phyloP scores from a whole-genome alignment of 1,140 invertebrate species.

The Batillaria attramentaria region DNA sequence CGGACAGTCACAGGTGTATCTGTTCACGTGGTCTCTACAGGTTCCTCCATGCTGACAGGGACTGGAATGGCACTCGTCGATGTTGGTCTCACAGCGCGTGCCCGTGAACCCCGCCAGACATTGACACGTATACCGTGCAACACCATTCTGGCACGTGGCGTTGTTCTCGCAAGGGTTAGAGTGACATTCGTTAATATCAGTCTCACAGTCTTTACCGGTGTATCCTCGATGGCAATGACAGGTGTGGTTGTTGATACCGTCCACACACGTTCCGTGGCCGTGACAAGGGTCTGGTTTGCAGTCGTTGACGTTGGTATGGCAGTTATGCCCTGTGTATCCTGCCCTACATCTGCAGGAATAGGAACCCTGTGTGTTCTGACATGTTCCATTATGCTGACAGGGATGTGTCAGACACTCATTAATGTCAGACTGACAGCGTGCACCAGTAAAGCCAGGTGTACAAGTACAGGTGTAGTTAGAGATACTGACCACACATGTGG shows the following conservation, averaged over 20 bases:
- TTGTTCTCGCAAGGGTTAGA: constrained; percentile 55
- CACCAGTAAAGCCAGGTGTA: constrained; percentile 80
- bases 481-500: constrained; percentile 40
- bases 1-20: no score
- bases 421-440: constrained; percentile 82
- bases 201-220: constrained; percentile 45
- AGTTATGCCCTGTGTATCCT: no score
- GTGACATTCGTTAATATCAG: constrained; percentile 53
- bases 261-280: constrained; percentile 41
- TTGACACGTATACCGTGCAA: no score
- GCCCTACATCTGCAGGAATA: no score
- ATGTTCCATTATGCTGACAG: no score
- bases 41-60: constrained; percentile 39
- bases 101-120: constrained; percentile 38
- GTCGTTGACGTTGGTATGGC: constrained; percentile 47
- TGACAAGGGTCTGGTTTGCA: constrained; percentile 45
- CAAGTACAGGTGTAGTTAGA: constrained; percentile 52
- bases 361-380: no score
- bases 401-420: constrained; percentile 32
- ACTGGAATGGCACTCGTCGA: constrained; percentile 32
- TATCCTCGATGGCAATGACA: constrained; percentile 45
- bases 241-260: no score
- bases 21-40: no score
- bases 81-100: constrained; percentile 31
- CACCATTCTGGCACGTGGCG: constrained; percentile 70